Conservation (phyloP, 2,113 vertebrate species). For the Speoplatyrhinus poulsoni region DNA sequence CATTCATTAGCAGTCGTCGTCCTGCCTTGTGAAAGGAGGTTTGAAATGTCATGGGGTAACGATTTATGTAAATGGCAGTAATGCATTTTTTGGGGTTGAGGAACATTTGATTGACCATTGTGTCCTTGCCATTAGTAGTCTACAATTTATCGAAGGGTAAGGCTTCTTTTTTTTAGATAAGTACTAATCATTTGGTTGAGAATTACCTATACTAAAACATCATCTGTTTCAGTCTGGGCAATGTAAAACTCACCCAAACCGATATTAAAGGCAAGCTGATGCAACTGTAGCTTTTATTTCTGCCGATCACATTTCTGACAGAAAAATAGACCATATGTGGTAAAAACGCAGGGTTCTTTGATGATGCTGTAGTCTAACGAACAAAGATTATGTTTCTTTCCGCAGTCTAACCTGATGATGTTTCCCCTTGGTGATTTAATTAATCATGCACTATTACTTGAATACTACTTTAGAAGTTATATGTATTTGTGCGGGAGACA, state of each 20-base stretch:
- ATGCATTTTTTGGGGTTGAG: background rate
- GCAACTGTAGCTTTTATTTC: background rate
- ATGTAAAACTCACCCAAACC: background rate
- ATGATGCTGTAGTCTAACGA: background rate
- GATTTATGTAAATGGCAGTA: constrained; percentile 14
- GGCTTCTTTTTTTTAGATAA: background rate
- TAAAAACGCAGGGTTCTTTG: background rate
- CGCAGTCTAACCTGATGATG: background rate
- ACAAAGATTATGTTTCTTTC: background rate
- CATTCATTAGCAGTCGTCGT: constrained; percentile 18
- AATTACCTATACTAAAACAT: too few species aligned
- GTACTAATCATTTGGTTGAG: too few species aligned
- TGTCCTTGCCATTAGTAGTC: background rate
- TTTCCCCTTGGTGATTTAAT: background rate
- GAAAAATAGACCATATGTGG: background rate
- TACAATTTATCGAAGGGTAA: background rate
- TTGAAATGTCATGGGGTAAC: constrained; percentile 29
- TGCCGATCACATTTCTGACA: background rate
- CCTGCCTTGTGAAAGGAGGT: constrained; percentile 29
- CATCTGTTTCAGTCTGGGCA: too few species aligned
- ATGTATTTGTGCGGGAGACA: background rate
- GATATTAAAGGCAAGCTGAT: background rate
- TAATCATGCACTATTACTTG: background rate
- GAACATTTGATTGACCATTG: background rate
- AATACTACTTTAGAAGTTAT: constrained; percentile 1